These are phyloP conservation scores for Magallana ariakensis DNA, from an alignment of 1,140 invertebrate genomes.

Conservation along the genomic window DNA sequence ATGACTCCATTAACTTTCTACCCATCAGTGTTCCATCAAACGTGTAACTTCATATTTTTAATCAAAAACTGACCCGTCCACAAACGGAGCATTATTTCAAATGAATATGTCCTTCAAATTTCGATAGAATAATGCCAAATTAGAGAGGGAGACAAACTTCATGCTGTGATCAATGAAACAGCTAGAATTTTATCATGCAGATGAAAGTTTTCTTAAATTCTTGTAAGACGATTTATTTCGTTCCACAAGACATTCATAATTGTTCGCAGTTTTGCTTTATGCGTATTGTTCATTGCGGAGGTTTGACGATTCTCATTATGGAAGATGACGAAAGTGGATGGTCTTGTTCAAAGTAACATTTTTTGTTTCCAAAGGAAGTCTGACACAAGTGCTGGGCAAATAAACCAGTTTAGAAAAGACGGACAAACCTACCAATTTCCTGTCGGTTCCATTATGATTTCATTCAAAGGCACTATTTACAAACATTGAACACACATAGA, in stretches of 20 bases:
- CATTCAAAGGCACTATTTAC: constrained; percentile 27
- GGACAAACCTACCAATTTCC: constrained; percentile 30
- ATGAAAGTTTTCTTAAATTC: constrained; percentile 30
- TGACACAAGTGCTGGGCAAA: constrained; percentile 15
- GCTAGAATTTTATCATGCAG: neutral
- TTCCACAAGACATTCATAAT: neutral
- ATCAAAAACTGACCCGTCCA: constrained; percentile 9
- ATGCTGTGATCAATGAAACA: constrained; percentile 30
- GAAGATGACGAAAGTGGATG: constrained; percentile 21
- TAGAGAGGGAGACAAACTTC: neutral
- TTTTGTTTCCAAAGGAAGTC: constrained; percentile 34
- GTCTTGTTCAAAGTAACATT: constrained; percentile 5
- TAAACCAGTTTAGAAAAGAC: neutral
- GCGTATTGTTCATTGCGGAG: neutral
- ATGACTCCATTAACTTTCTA: constrained; percentile 6
- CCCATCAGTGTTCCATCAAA: neutral
- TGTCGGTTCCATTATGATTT: constrained; percentile 32
- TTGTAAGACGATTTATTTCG: constrained; percentile 6
- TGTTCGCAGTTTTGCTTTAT: constrained; percentile 1
- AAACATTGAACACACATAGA: constrained; percentile 29
- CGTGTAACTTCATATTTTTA: neutral
- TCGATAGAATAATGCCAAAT: neutral
- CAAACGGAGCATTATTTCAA: constrained; percentile 2
- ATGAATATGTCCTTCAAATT: constrained; percentile 22
- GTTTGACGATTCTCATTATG: neutral